Percentiles rank a stretch among this genome's conserved stretches.
phyloP scores from a whole-genome alignment of 1,140 invertebrate genomes.

The Diploscapter pachys region DNA sequence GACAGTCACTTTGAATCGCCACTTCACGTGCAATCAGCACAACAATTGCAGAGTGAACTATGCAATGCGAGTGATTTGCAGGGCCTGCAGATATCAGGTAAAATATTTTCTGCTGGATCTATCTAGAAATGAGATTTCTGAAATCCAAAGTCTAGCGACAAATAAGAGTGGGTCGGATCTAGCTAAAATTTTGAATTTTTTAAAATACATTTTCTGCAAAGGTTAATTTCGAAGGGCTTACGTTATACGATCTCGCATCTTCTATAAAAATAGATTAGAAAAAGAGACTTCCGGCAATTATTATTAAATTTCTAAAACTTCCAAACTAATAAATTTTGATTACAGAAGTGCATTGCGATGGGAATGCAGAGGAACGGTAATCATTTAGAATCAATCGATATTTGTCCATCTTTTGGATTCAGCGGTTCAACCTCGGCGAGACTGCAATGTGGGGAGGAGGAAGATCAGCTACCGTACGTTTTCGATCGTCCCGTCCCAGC shows the following conservation, averaged over 20 bases:
- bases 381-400: too few species aligned
- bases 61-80: slow-evolving; percentile 39
- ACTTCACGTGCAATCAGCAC: slow-evolving; percentile 31
- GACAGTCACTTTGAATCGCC: slow-evolving; percentile 35
- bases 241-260: too few species aligned
- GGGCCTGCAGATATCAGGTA: slow-evolving; percentile 30
- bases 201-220: too few species aligned
- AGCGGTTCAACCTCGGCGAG: slow-evolving; percentile 33
- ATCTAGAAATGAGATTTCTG: too few species aligned
- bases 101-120: neutral
- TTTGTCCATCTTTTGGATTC: neutral
- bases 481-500: too few species aligned
- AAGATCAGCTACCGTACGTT: slow-evolving; percentile 17
- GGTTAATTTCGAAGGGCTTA: too few species aligned
- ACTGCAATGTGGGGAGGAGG: slow-evolving; percentile 36
- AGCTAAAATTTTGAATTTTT: too few species aligned
- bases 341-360: slow-evolving; percentile 25
- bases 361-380: slow-evolving; percentile 27
- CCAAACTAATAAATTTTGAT: neutral
- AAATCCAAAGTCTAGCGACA: too few species aligned
- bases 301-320: too few species aligned
- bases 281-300: too few species aligned
- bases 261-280: too few species aligned
- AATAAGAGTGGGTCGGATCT: too few species aligned
- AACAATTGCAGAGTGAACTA: slow-evolving; percentile 35